Conservation (phyloP, 2,797 vertebrate species). For the Melanotaenia trifasciata region DNA sequence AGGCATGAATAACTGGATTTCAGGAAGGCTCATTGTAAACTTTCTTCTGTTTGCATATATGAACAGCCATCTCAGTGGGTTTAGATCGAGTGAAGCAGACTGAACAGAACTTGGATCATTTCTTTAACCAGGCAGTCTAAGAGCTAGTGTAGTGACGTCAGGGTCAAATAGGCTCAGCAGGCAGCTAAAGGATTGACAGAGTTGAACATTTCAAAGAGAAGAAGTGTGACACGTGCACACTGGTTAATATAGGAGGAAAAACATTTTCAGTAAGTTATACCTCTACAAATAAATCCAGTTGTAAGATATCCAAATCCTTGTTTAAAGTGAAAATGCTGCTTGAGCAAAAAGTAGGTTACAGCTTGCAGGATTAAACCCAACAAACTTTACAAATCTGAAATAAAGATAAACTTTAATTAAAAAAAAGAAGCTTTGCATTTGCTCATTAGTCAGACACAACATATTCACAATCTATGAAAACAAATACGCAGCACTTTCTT, state of each 20-base stretch:
- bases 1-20: not conserved
- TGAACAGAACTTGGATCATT: constrained; percentile 18
- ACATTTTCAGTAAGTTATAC: not conserved
- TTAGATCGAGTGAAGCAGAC: constrained; percentile 15
- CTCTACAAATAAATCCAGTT: not conserved
- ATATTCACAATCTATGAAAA: not conserved
- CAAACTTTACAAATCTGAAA: not conserved
- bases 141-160: constrained; percentile 59
- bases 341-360: not conserved
- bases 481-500: constrained; percentile 3
- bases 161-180: constrained; percentile 67
- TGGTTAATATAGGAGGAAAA: not conserved
- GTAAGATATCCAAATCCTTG: not conserved
- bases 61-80: constrained; percentile 3
- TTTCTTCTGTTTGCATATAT: not conserved
- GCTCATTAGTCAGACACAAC: not conserved
- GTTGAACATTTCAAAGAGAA: constrained; percentile 14
- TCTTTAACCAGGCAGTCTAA: constrained; percentile 23
- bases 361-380: not conserved
- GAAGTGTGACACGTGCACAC: constrained; percentile 28
- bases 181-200: constrained; percentile 49
- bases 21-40: not conserved
- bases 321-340: not conserved
- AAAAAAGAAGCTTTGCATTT: not conserved
- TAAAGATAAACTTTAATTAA: not conserved